A percentile compares a stretch with the other conserved stretches of the same genome.
phyloP scores from a whole-genome alignment of 2,888 invertebrate genomes.

The Rhingia rostrata region DNA sequence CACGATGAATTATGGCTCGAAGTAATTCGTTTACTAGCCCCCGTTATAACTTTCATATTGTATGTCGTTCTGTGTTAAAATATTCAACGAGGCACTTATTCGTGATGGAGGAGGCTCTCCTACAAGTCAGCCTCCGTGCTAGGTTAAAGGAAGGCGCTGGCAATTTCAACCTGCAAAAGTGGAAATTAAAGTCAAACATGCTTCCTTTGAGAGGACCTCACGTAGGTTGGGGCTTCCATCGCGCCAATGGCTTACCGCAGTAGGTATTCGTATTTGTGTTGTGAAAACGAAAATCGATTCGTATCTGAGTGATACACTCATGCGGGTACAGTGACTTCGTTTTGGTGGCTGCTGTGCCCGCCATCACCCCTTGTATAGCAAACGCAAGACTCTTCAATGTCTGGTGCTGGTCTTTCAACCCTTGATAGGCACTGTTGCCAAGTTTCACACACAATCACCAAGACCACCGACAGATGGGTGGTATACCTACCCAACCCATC shows the following conservation, averaged over 20 bases:
- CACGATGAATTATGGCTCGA: slow-evolving; percentile 13
- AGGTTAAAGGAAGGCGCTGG: neutral
- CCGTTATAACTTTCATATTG: slow-evolving; percentile 42
- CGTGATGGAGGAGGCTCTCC: neutral
- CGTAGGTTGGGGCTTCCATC: neutral
- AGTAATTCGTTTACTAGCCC: slow-evolving; percentile 47
- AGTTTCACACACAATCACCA: slow-evolving; percentile 31
- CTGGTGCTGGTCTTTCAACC: slow-evolving; percentile 57
- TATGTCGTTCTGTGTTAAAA: slow-evolving; percentile 39
- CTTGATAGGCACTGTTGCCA: slow-evolving; percentile 66
- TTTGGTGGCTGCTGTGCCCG: slow-evolving; percentile 29
- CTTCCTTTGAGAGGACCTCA: slow-evolving; percentile 27
- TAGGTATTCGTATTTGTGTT: slow-evolving; percentile 1
- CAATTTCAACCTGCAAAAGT: slow-evolving; percentile 34
- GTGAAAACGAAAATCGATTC: slow-evolving; percentile 51
- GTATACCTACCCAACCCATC: no score
- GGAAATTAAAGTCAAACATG: slow-evolving; percentile 63
- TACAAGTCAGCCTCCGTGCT: neutral
- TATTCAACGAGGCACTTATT: slow-evolving; percentile 50
- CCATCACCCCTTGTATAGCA: neutral
- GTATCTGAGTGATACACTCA: slow-evolving; percentile 44
- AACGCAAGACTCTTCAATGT: slow-evolving; percentile 20
- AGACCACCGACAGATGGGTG: no score
- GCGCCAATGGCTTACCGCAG: neutral
- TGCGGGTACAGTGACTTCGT: slow-evolving; percentile 23